A percentile compares a stretch with the other conserved stretches of the same genome.
Evolutionary conservation across 1,140 invertebrate species (phyloP).

Genomic region (Helicoverpa zea): DNA sequence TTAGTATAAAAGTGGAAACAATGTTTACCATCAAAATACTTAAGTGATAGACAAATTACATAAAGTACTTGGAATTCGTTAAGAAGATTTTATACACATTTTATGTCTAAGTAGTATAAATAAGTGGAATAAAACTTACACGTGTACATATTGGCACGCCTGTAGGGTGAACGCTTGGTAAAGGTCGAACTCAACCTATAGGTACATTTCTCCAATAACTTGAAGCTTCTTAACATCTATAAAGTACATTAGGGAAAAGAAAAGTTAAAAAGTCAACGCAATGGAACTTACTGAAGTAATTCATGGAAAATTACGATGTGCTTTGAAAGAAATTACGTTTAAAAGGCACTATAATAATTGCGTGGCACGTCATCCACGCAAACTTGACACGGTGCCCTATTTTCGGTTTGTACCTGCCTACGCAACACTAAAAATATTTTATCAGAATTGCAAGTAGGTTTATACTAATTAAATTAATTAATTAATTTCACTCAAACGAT

Average conservation of each 20-base stretch:
- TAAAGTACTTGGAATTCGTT: not conserved
- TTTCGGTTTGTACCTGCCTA: not conserved
- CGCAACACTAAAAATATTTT: not conserved
- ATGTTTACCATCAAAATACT: too few relatives aligned
- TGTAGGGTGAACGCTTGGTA: not conserved
- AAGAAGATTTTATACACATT: not conserved
- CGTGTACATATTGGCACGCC: not conserved
- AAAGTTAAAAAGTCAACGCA: not conserved
- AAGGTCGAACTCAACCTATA: slow-evolving; percentile 11
- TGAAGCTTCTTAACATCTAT: not conserved
- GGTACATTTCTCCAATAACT: slow-evolving; percentile 10
- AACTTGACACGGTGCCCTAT: slow-evolving; percentile 6
- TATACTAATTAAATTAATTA: not conserved
- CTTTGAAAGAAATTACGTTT: not conserved
- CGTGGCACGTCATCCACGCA: not conserved
- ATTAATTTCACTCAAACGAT: not conserved
- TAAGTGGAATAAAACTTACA: slow-evolving; percentile 21
- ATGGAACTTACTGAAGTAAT: not conserved
- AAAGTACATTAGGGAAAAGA: not conserved
- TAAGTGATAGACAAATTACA: not conserved
- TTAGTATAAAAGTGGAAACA: too few relatives aligned
- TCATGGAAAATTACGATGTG: not conserved
- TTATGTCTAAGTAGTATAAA: not conserved
- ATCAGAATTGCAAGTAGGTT: not conserved
- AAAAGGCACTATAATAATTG: not conserved